Evolutionary conservation across 2,888 invertebrate species (phyloP).

Genomic region (Leucophenga maculata): DNA sequence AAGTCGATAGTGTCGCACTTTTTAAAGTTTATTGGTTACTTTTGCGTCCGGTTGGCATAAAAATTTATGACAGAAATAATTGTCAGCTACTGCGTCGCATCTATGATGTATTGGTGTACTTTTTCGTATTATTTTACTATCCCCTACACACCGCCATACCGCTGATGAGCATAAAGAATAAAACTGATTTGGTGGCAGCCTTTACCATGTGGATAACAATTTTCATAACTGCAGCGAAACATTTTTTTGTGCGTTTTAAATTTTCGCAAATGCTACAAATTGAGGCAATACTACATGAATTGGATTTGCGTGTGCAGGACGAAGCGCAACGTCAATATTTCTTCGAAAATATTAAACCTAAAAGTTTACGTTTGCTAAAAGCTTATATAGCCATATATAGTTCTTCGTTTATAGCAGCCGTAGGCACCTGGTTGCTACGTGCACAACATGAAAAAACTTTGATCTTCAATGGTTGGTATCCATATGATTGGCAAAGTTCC

Average conservation of each 20-base stretch:
- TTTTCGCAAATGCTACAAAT: slow-evolving; percentile 1
- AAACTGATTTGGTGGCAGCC: background rate
- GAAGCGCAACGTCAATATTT: background rate
- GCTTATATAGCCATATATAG: background rate
- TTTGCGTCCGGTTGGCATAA: background rate
- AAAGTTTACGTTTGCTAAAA: background rate
- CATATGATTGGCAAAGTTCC: background rate
- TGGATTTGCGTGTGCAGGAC: background rate
- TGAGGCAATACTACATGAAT: background rate
- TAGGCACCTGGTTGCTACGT: background rate
- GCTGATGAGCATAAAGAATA: background rate
- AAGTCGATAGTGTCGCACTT: background rate
- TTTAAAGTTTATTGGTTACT: background rate
- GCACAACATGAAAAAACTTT: background rate
- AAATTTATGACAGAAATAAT: background rate
- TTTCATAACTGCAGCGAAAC: background rate
- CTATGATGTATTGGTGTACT: background rate
- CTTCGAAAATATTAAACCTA: background rate
- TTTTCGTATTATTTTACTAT: background rate
- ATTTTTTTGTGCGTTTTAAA: background rate
- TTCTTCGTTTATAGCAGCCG: background rate
- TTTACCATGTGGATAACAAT: background rate
- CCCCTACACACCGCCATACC: background rate
- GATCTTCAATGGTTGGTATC: slow-evolving; percentile 10
- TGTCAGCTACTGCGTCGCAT: background rate